phyloP scores from a whole-genome alignment of 2,797 vertebrate genomes.

The Sandelia bainsii region DNA sequence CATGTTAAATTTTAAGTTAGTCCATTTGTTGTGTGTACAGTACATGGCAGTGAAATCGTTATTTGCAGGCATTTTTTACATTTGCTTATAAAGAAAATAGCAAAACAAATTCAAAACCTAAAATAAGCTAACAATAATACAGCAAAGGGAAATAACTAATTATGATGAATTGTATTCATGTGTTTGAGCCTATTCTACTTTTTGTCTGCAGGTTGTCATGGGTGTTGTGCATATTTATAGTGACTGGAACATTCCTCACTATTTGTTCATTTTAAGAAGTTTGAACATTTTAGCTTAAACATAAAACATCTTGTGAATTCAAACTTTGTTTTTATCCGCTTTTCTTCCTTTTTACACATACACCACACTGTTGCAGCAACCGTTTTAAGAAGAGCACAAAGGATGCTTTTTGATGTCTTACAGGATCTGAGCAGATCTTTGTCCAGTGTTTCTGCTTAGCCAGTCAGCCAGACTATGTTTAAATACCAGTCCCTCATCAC shows the following conservation, averaged over 20 bases:
- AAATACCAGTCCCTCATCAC: conserved; percentile 66
- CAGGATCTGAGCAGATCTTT: conserved; percentile 52
- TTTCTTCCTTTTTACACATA: background rate
- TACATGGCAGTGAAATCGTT: too few relatives aligned
- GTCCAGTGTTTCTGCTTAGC: conserved; percentile 54
- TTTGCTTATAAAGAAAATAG: too few relatives aligned
- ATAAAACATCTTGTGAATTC: background rate
- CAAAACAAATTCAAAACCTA: background rate
- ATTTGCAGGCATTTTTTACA: too few relatives aligned
- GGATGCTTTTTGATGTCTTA: conserved; percentile 41
- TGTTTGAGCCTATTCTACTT: background rate
- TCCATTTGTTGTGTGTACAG: too few relatives aligned
- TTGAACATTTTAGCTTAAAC: background rate
- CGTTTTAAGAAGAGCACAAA: conserved; percentile 34
- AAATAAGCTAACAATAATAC: background rate
- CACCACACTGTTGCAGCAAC: background rate
- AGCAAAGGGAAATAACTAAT: background rate
- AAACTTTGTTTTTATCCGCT: background rate
- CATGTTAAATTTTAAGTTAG: too few relatives aligned
- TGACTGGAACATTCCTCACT: too few relatives aligned
- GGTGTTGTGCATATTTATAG: background rate
- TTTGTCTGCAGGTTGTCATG: background rate
- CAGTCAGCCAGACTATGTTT: conserved; percentile 48
- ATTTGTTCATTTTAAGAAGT: background rate
- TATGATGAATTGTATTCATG: background rate